Evolutionary conservation across 2,888 invertebrate species (phyloP), one percentile per base, ranked within the genome.

Genomic region (Idaea dimidiata): DNA sequence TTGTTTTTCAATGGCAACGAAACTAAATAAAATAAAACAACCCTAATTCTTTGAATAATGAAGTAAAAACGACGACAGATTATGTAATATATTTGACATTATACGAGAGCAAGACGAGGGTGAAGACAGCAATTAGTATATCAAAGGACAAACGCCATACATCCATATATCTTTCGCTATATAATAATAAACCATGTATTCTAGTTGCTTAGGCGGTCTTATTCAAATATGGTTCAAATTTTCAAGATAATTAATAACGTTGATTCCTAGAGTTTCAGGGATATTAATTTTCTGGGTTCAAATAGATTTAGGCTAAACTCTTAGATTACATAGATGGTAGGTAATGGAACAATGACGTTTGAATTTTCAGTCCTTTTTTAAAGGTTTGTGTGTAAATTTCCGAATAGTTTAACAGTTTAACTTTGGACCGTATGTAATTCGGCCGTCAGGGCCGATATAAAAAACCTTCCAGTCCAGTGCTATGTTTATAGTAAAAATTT

Each of bases 41-140:
- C 14, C 10, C 7, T 43, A 8, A 3, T 43, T 43, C 14, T 43
- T 43, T 16, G 56, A 60, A 62, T 59, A 67, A 57, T 63, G 54
- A 59, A 54, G 57, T 61, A 58, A 54, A 43, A 65, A 63, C 7
- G 8, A 43, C 43, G 43, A 43, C 43, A 60, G 57, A 57, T 63
- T 63, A 67, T 57, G 63, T 54, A 54, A 65, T 63, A 69, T 66
- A 59, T 65, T 66, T 60, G 65, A 59, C 17, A 63, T 59, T 56
- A 43, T 43, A 43, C 43, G 43, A 43, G 43, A 43, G 43, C 5
- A 10, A 61, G 61, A 66, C 62, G 54, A 64, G 65, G 64, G 66
- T 62, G 61, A 55, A 60, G 57, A 63, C 64, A 59, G 62, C 66
- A 67, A 66, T 67, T 64, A 68, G 64, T 55, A 64, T 56, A 62